Percentiles rank a stretch among this genome's conserved stretches.
These are phyloP conservation scores for Notodonta ziczac DNA, from an alignment of 2,888 invertebrate genomes.

Conservation along the genomic window DNA sequence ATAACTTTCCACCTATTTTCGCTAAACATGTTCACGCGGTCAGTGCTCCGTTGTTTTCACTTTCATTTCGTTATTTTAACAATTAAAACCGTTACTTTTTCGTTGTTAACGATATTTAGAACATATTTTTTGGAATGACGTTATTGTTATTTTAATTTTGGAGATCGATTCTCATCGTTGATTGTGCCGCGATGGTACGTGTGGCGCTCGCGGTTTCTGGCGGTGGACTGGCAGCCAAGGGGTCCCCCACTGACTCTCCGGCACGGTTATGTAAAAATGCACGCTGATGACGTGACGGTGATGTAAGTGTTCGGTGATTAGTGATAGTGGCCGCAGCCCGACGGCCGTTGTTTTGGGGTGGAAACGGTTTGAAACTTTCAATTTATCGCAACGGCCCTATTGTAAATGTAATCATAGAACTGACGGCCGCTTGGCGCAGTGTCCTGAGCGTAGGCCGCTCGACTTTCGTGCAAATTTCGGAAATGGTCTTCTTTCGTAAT, in stretches of 20 bases:
- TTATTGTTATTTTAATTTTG: conserved; percentile 28
- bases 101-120: conserved; percentile 38
- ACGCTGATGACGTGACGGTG: conserved; percentile 49
- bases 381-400: conserved; percentile 2
- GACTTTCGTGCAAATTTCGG: no score
- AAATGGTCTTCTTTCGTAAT: no score
- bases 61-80: conserved; percentile 68
- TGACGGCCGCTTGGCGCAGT: no score
- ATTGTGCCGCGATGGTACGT: conserved; percentile 38
- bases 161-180: conserved; percentile 47
- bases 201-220: conserved; percentile 35
- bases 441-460: no score
- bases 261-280: conserved; percentile 56
- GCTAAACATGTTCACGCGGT: conserved; percentile 78
- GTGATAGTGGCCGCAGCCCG: conserved; percentile 48
- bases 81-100: conserved; percentile 24
- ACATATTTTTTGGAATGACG: conserved; percentile 47
- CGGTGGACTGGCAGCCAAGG: conserved; percentile 33
- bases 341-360: conserved; percentile 41
- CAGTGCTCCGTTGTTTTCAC: conserved; percentile 74
- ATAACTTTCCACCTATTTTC: conserved; percentile 81
- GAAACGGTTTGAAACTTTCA: conserved; percentile 29
- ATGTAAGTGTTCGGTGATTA: conserved; percentile 51
- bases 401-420: no score
- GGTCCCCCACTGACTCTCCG: conserved; percentile 24